A percentile compares a stretch with the other conserved stretches of the same genome.
Conservation (phyloP, 2,113 vertebrate species). For the Candoia aspera region DNA sequence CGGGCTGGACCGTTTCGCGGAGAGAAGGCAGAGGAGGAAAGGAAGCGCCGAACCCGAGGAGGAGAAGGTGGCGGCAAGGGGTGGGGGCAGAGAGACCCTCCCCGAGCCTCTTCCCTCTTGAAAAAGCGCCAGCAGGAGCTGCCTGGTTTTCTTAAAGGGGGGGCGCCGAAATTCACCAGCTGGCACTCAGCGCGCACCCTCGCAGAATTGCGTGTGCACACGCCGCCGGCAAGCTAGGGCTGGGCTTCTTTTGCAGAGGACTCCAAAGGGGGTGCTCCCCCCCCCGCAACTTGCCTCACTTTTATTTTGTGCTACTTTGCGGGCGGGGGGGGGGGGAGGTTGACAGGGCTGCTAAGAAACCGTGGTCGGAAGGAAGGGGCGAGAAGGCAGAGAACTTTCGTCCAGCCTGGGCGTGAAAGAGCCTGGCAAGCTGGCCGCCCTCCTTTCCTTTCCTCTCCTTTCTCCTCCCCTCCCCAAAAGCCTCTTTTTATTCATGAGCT, state of each 20-base stretch:
- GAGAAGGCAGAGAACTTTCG: constrained; percentile 78
- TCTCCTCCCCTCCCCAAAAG: neutral
- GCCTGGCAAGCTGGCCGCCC: constrained; percentile 82
- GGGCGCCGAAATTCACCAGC: neutral
- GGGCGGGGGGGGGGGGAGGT: constrained; percentile 2
- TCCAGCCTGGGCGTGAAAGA: constrained; percentile 73
- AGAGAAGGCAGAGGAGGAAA: neutral
- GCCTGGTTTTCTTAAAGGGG: neutral
- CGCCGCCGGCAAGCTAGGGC: neutral
- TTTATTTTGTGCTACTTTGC: constrained; percentile 12
- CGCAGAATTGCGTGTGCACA: constrained; percentile 25
- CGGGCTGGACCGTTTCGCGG: neutral
- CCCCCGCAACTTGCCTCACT: constrained; percentile 17
- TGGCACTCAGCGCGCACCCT: constrained; percentile 23
- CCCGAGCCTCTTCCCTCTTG: neutral
- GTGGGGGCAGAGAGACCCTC: neutral
- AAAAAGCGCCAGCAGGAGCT: neutral
- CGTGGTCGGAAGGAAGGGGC: constrained; percentile 77
- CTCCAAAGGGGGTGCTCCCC: constrained; percentile 23
- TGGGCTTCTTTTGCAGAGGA: constrained; percentile 22
- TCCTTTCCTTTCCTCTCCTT: neutral
- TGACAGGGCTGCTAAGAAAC: neutral
- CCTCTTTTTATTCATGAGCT: constrained; percentile 86
- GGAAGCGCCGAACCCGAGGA: neutral
- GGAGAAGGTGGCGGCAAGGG: neutral